Base-by-base conservation (phyloP, 2,113 vertebrate genomes). In the Eptesicus fuscus region DNA sequence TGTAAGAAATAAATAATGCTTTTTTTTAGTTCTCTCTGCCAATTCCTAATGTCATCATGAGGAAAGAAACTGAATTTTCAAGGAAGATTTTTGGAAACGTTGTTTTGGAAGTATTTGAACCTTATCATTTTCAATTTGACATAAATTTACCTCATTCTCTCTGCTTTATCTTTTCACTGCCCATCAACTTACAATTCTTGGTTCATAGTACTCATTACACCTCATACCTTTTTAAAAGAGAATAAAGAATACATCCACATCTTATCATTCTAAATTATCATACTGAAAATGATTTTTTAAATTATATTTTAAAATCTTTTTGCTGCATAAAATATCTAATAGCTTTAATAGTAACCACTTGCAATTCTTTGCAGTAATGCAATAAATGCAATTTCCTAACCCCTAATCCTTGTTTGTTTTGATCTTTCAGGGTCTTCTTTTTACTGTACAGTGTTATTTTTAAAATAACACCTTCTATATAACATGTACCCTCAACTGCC, bases 351-450 rank as follows among this genome's bases (percentile, higher is more conserved):
- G 18, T 83, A 94, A 95, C 49, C 69, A 89, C 82, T 83, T 95
- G 73, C 18, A 3, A 56, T 88, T 95, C 61, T 90, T 96, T 96
- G 90, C 96, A 90, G 80, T 70, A 87, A 90, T 73, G 82, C 83
- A 89, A 30, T 70, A 92, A 97, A 74, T 96, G 96, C 92, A 96
- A 49, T 97, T 28, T 95, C 73, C 92, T 94, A n/a, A 67, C 20
- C 63, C 93, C 23, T 22, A 97, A 98, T 83, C 85, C 83, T 83
- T 97, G 95, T 97, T 96, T 97, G 96, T 97, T 97, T 97, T 97
- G 95, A 94, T 97, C 97, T 97, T 97, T 95, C 96, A 97, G 97
- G 97, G 77, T 96, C 96, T 97, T 97, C 97, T 94, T 96, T 97
- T 92, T 95, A 97, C 96, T 96, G 92, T 97, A 94, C 51, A 82